Conservation (phyloP, 2,113 vertebrate genomes). For the Illadopsis cleaveri region DNA sequence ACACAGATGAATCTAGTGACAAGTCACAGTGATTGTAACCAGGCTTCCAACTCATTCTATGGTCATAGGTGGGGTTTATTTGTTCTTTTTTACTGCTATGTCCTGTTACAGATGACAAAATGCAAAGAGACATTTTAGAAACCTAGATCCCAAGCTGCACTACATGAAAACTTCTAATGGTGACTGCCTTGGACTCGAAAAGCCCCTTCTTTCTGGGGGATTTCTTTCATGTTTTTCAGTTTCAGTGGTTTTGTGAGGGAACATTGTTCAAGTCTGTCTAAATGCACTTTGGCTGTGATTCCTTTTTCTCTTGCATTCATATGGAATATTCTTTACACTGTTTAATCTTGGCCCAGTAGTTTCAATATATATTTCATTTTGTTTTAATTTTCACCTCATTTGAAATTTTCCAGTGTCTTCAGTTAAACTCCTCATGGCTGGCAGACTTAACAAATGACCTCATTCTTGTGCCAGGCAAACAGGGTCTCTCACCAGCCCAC, state of each 20-base stretch:
- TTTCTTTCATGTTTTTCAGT: background rate
- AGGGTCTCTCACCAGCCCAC: background rate
- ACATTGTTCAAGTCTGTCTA: background rate
- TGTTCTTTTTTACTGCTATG: background rate
- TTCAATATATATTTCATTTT: constrained; percentile 33
- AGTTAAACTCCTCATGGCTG: background rate
- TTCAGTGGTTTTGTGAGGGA: background rate
- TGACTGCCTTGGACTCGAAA: background rate
- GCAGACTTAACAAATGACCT: background rate
- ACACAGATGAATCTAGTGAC: background rate
- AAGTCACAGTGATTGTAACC: background rate
- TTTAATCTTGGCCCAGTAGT: background rate
- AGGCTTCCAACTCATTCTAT: background rate
- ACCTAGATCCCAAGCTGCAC: background rate
- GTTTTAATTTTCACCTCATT: background rate
- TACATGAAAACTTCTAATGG: background rate
- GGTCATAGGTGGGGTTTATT: background rate
- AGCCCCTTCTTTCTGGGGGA: background rate
- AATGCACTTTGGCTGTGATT: background rate
- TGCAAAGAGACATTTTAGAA: background rate
- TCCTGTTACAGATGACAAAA: background rate
- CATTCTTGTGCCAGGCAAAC: background rate
- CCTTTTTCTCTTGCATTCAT: background rate
- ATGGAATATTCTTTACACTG: background rate
- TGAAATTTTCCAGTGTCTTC: background rate